Evolutionary conservation across 2,797 vertebrate genomes (phyloP), one percentile per base, ranked within the genome.

Genomic region (Cryptoblepharus egeriae): DNA sequence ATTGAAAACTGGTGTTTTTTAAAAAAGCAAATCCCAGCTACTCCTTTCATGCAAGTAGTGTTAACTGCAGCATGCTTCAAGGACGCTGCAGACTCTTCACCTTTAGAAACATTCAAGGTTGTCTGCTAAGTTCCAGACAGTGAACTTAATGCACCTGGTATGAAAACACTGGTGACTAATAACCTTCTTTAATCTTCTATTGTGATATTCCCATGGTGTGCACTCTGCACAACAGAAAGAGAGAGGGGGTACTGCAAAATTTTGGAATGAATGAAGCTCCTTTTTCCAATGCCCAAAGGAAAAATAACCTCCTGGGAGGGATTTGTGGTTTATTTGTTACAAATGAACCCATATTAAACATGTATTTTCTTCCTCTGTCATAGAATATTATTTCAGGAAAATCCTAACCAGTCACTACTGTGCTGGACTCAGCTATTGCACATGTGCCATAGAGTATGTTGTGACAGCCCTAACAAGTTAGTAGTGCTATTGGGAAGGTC

Each of bases 1-100:
- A 91, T 58, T 90, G 82, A 90, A 92, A 92, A 77, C 67, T 75
- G 39, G 24, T 77, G 80, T 26, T 20, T 52, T 30, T 72, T 16
- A 30, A 32, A 75, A n/a, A n/a, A n/a, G n/a, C 0, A 4, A 77
- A 83, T 87, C 52, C 55, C 77, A 63, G 28, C 4, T 88, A 42
- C 86, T 90, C 82, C 16, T 87, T 60, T 90, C 28, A 16, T 57
- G 37, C 0, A 0, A 73, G 76, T 88, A 74, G 42, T 37, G 55
- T 84, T 70, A 28, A 7, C 85, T 77, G 55, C 61, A 84, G 45
- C 1, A 8, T 28, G 5, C 52, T 88, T 86, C 61, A 30, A 52
- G 82, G 57, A 72, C 7, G 69, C 37, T 64, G 68, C 5, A 74
- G 58, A 35, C 0, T 32, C 13, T 55, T 75, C 10, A 18, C 42